Percentiles rank a stretch among this genome's conserved stretches.
These are phyloP conservation scores for Drosophila nigricruria DNA, from an alignment of 2,888 invertebrate genomes.

Conservation along the genomic window DNA sequence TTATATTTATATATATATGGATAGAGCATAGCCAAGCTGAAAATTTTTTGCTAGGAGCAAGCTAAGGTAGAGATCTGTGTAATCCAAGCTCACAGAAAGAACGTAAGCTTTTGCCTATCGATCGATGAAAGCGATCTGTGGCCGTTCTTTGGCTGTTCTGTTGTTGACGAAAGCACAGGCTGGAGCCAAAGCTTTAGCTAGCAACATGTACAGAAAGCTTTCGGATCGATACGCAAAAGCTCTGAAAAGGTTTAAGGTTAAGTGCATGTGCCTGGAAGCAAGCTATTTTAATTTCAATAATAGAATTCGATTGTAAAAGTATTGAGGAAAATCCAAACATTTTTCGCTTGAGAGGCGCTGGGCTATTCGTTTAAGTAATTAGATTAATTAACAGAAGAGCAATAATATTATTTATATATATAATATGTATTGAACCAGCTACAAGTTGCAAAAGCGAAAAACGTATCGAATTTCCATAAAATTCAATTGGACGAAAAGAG, in stretches of 20 bases:
- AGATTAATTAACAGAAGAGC: conserved; percentile 3
- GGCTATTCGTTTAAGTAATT: conserved; percentile 27
- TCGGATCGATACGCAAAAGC: conserved; percentile 45
- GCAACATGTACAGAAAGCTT: conserved; percentile 28
- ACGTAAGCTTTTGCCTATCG: conserved; percentile 30
- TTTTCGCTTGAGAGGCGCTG: conserved; percentile 36
- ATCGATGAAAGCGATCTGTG: conserved; percentile 13
- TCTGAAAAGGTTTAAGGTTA: conserved; percentile 53
- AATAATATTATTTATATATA: conserved; percentile 18
- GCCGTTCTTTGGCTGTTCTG: not conserved
- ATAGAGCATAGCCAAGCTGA: conserved; percentile 19
- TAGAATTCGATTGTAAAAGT: conserved; percentile 12
- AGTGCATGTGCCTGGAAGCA: conserved; percentile 69
- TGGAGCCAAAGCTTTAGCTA: conserved; percentile 29
- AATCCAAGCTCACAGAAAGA: conserved; percentile 30
- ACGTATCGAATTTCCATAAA: conserved; percentile 85
- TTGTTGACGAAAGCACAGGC: conserved; percentile 19
- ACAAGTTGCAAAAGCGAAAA: conserved; percentile 56
- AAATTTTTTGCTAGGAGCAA: conserved; percentile 24
- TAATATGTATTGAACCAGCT: conserved; percentile 28
- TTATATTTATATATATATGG: not conserved
- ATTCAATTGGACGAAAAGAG: conserved; percentile 83
- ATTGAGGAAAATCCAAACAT: conserved; percentile 49
- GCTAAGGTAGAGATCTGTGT: conserved; percentile 33
- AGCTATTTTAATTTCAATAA: conserved; percentile 51